phyloP scores from a whole-genome alignment of 1,140 invertebrate genomes.

The Pantala flavescens region DNA sequence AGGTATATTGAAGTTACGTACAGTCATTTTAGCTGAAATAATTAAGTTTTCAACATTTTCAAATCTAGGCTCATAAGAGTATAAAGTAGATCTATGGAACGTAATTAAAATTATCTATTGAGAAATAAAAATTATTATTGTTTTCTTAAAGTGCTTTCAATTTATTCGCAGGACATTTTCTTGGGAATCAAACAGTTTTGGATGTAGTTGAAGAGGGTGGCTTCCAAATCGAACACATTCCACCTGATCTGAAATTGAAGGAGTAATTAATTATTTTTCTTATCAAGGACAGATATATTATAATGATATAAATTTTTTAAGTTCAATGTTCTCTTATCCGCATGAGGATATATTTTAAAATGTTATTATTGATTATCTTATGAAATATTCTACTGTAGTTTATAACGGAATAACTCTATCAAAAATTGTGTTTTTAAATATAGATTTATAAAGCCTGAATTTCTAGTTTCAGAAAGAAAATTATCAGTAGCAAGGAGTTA shows the following conservation, averaged over 20 bases:
- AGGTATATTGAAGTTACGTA: too few relatives aligned
- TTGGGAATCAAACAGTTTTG: constrained; percentile 41
- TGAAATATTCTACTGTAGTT: not conserved
- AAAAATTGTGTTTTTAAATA: too few relatives aligned
- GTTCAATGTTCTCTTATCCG: not conserved
- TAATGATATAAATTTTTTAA: not conserved
- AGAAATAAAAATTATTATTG: too few relatives aligned
- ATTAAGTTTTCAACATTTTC: too few relatives aligned
- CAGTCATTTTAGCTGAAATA: too few relatives aligned
- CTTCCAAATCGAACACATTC: constrained; percentile 33
- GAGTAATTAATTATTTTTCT: not conserved
- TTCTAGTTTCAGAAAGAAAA: not conserved
- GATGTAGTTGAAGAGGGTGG: constrained; percentile 34
- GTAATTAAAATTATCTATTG: too few relatives aligned
- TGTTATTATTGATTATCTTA: not conserved
- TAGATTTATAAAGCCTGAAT: not conserved
- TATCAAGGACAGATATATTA: not conserved
- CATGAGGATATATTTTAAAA: not conserved
- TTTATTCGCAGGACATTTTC: constrained; percentile 37
- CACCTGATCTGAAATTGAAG: constrained; percentile 27
- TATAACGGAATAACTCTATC: too few relatives aligned
- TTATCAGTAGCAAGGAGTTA: not conserved
- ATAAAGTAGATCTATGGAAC: too few relatives aligned
- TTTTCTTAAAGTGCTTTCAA: too few relatives aligned
- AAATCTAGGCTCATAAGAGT: too few relatives aligned